phyloP scores from a whole-genome alignment of 2,888 invertebrate genomes.

The Aspidapion aeneum region DNA sequence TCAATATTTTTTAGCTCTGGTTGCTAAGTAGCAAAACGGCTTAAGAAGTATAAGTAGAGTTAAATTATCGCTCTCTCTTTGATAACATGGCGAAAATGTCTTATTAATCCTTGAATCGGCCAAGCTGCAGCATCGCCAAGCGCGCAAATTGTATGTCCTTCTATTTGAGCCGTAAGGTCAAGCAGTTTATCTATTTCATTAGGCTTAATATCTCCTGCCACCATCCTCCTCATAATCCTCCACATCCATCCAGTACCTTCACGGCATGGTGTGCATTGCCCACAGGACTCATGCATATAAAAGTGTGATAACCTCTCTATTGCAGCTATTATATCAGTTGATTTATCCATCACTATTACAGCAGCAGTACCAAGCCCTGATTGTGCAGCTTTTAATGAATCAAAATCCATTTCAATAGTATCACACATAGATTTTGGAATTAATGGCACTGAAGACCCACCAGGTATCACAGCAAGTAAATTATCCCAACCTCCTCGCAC shows the following conservation, averaged over 20 bases:
- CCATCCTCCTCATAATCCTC: conserved; percentile 21
- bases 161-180: conserved; percentile 96
- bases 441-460: conserved; percentile 92
- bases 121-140: conserved; percentile 96
- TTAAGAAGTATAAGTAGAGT: too few species aligned
- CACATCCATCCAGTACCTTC: conserved; percentile 60
- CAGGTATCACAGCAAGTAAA: conserved; percentile 87
- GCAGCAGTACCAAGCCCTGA: conserved; percentile 93
- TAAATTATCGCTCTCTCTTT: conserved; percentile 61
- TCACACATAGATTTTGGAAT: conserved; percentile 88
- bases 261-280: conserved; percentile 95
- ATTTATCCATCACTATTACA: conserved; percentile 93
- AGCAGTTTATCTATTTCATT: conserved; percentile 96
- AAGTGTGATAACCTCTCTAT: conserved; percentile 89
- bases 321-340: conserved; percentile 89
- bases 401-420: conserved; percentile 92
- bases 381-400: conserved; percentile 83
- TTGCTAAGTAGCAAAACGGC: too few species aligned
- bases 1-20: too few species aligned
- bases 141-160: conserved; percentile 96
- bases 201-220: conserved; percentile 63
- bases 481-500: conserved; percentile 97
- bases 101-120: conserved; percentile 61
- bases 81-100: background rate
- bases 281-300: conserved; percentile 96